These are phyloP conservation scores for Liasis olivaceus DNA, from an alignment of 2,797 vertebrate species.

Conservation along the genomic window DNA sequence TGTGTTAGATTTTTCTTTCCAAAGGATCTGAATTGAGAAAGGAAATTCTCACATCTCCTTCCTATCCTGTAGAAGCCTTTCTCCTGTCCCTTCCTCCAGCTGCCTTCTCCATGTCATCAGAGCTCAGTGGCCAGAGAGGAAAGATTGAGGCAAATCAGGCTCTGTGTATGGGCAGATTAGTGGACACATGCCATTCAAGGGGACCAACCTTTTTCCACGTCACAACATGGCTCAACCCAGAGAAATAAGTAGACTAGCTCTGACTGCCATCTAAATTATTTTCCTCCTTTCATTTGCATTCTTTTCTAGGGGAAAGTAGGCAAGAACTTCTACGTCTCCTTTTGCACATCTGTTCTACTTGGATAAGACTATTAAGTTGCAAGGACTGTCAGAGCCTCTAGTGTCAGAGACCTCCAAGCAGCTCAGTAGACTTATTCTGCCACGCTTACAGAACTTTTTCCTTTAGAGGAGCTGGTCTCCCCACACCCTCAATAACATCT, in stretches of 20 bases:
- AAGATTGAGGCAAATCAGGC: background rate
- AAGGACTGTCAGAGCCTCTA: background rate
- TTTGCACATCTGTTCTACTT: background rate
- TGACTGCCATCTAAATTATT: background rate
- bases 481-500: background rate
- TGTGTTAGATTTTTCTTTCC: background rate
- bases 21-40: background rate
- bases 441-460: background rate
- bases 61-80: background rate
- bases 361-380: background rate
- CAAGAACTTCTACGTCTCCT: background rate
- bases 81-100: background rate
- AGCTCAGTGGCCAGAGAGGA: background rate
- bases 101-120: background rate
- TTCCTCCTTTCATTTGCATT: background rate
- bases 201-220: background rate
- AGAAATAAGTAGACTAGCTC: background rate
- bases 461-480: background rate
- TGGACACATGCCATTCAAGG: background rate
- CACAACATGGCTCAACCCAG: background rate
- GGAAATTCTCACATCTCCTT: background rate
- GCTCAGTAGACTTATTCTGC: background rate
- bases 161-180: background rate
- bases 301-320: background rate
- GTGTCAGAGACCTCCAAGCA: background rate